These are phyloP conservation scores for Epinotia bilunana DNA, from an alignment of 2,888 invertebrate genomes.

Conservation along the genomic window DNA sequence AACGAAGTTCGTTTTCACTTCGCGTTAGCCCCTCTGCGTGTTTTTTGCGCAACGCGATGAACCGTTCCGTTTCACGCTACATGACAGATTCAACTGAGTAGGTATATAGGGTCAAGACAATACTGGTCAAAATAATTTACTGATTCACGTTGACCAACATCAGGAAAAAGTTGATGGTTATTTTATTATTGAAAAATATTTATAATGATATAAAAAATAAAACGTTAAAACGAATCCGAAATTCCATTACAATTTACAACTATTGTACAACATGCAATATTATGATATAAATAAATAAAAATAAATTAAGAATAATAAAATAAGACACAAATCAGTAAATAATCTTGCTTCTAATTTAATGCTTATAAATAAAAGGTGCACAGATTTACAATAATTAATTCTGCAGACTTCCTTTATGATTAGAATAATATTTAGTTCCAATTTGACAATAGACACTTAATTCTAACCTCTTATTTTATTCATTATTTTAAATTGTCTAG, in stretches of 20 bases:
- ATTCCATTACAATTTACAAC: too few species aligned
- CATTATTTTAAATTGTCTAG: slow-evolving; percentile 36
- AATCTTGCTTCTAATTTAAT: slow-evolving; percentile 5
- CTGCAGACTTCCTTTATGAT: neutral
- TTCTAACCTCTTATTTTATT: neutral
- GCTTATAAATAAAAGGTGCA: slow-evolving; percentile 16
- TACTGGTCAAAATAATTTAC: neutral
- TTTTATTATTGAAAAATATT: too few species aligned
- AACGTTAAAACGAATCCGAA: too few species aligned
- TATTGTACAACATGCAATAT: neutral
- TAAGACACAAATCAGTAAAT: neutral
- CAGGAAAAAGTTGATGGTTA: too few species aligned
- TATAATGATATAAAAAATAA: too few species aligned
- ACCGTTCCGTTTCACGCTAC: slow-evolving; percentile 38
- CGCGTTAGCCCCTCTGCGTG: too few species aligned
- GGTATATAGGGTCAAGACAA: too few species aligned
- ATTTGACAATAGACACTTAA: neutral
- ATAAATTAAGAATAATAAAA: too few species aligned
- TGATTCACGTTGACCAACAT: too few species aligned
- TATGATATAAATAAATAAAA: too few species aligned
- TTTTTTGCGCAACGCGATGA: slow-evolving; percentile 43
- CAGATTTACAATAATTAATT: slow-evolving; percentile 7
- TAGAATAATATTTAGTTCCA: neutral
- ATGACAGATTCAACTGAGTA: too few species aligned
- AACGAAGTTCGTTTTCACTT: too few species aligned